Conservation (phyloP, 2,113 vertebrate genomes). For the Martes martes region DNA sequence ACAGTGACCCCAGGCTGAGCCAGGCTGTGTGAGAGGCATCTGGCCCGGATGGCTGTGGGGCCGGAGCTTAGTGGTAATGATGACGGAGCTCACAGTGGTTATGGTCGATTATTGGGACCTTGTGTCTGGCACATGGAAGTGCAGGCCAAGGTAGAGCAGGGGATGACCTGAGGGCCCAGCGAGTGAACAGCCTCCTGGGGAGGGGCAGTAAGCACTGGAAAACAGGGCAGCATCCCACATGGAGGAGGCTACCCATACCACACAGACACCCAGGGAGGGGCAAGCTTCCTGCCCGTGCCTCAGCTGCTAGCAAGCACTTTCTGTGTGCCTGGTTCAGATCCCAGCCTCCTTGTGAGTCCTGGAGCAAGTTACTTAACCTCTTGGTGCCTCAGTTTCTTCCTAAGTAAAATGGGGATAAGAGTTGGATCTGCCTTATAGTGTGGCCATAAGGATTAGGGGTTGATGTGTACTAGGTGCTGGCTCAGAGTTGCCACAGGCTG, state of each 20-base stretch:
- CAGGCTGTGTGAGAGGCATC: neutral
- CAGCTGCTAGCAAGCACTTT: neutral
- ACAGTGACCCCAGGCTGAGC: neutral
- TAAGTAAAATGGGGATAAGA: neutral
- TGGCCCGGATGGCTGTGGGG: fast-evolving
- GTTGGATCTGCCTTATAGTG: neutral
- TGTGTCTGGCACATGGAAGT: neutral
- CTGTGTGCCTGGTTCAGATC: neutral
- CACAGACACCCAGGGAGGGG: neutral
- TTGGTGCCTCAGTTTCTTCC: neutral
- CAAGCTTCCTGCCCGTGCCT: neutral
- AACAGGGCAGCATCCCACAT: fast-evolving
- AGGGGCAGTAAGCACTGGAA: no score
- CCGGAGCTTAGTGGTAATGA: neutral
- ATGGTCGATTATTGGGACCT: neutral
- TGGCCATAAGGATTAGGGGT: neutral
- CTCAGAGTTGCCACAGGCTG: neutral
- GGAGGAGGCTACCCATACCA: neutral
- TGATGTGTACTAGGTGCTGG: fast-evolving
- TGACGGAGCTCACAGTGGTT: neutral
- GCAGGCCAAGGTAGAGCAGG: no score
- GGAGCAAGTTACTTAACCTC: neutral
- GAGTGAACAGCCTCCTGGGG: neutral
- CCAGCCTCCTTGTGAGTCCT: neutral
- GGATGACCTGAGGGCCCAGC: neutral